Base-by-base conservation (phyloP, 1,140 invertebrate genomes). In the Helicoverpa armigera region DNA sequence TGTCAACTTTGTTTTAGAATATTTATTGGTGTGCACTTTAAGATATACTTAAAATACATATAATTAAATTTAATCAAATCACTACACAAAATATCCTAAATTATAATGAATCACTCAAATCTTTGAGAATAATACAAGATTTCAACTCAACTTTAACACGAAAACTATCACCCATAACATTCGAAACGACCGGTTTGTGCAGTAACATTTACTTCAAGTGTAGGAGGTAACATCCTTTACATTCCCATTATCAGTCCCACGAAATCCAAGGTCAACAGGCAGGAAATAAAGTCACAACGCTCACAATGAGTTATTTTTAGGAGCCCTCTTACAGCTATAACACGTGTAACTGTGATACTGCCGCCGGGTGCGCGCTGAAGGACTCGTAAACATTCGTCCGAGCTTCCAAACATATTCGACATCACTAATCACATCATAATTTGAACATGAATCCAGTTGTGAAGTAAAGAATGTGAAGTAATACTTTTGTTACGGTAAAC, bases 321-420 rank as follows among this genome's bases (percentile, higher is more conserved):
- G 61, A 60, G 4, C 54, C 53, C 51, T 56, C 73, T 50, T 56
- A 10, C 48, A 67, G 53, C 60, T 54, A 76, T 56, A 69, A 78
- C 61, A 69, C 76, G 63, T 78, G 63, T 67, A 23, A 23, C 23
- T 23, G 23, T 23, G 23, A 56, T n/a, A 51, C 75, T 35, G 35
- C 16, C 58, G 58, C 48, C 73, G 56, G 31, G n/a, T 61, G 75
- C 67, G 61, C n/a, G 56, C 10, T 78, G 50, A 78, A 78, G 63
- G 51, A 78, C 63, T 78, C 60, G 51, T 78, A 78, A 78, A 78
- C 51, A 78, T 56, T 78, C 56, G 76, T 67, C 50, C 29, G 43
- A 50, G 54, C 50, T 72, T 11, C 51, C 29, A 56, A 56, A 72
- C 43, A 51, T 31, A 31, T 58, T 73, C 29, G 12, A 61, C 9